Evolutionary conservation across 2,888 invertebrate species (phyloP), one percentile per base, ranked within the genome.

Genomic region (Megaustenia siamemsis): DNA sequence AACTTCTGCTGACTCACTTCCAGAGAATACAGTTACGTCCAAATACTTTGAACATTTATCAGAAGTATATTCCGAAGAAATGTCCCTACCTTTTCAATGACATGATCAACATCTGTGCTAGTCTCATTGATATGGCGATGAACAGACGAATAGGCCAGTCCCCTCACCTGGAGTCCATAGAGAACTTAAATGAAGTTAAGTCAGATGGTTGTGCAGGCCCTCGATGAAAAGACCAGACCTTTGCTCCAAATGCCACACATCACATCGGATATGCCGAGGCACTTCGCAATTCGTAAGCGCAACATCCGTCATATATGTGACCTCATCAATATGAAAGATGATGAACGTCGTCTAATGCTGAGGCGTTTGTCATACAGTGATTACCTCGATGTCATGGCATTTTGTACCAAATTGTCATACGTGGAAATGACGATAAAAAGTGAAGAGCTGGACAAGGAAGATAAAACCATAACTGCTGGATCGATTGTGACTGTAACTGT

Each of bases 401-500:
- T 98, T 40, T 95, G 98, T 83, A 96, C 97, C 28, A 96, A 96
- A 90, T 97, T 99, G 97, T 99, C 99, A 4, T 96, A 97, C 88
- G 96, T 99, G 91, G 97, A 97, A 93, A 97, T 99, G 94, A 96
- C 97, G 94, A 97, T 98, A 84, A 96, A 96, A 91, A 97, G 97
- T 89, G 99, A 99, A 96, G 98, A 99, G 73, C 96, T 99, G 93
- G 99, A 99, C 94, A 99, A 99, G 93, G 98, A 99, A 93, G 97
- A 98, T 1, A 97, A 97, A 63, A 97, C 97, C 83, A 98, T 99
- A 85, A 99, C 99, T 0, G 98, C 99, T 21, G 98, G 98, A 69
- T 98, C 99, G 35, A 97, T 99, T 89, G 98, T 99, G 0, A 99
- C 99, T 0, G 98, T 99, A 0, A 98, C 98, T 0, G 98, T 99